These are phyloP conservation scores for Microplitis mediator DNA, from an alignment of 1,140 invertebrate genomes.

Conservation along the genomic window DNA sequence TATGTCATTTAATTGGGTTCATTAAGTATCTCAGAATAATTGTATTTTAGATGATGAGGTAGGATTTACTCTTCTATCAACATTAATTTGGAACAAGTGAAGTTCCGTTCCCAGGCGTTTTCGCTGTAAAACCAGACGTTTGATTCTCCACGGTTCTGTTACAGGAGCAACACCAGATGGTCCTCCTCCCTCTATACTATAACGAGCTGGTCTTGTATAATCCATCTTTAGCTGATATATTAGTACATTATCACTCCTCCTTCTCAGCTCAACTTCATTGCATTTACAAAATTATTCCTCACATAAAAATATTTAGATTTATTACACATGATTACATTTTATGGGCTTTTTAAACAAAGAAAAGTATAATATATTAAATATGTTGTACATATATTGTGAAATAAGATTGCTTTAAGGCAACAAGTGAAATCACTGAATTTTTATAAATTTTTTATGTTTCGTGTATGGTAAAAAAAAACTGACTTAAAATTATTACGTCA, in stretches of 20 bases:
- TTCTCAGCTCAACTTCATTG: neutral
- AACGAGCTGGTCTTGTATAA: slow-evolving; percentile 11
- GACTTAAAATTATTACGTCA: no score
- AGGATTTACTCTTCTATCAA: neutral
- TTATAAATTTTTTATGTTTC: no score
- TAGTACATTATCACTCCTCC: neutral
- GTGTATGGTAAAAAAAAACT: no score
- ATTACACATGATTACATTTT: no score
- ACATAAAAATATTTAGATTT: no score
- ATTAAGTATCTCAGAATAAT: no score
- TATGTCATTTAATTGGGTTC: no score
- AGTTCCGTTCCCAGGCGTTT: slow-evolving; percentile 22
- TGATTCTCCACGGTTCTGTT: slow-evolving; percentile 6
- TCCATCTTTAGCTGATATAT: neutral
- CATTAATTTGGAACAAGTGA: slow-evolving; percentile 17
- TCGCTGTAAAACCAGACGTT: neutral
- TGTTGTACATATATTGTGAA: no score
- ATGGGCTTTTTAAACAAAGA: no score
- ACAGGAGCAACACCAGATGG: slow-evolving; percentile 21
- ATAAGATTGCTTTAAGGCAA: no score
- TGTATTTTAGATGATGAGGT: neutral
- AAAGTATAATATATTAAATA: no score
- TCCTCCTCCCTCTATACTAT: slow-evolving; percentile 17
- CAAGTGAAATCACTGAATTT: no score
- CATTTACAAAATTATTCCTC: neutral